A percentile compares a stretch with the other conserved stretches of the same genome.
Evolutionary conservation across 2,113 vertebrate species (phyloP).

Genomic region (Procavia capensis): DNA sequence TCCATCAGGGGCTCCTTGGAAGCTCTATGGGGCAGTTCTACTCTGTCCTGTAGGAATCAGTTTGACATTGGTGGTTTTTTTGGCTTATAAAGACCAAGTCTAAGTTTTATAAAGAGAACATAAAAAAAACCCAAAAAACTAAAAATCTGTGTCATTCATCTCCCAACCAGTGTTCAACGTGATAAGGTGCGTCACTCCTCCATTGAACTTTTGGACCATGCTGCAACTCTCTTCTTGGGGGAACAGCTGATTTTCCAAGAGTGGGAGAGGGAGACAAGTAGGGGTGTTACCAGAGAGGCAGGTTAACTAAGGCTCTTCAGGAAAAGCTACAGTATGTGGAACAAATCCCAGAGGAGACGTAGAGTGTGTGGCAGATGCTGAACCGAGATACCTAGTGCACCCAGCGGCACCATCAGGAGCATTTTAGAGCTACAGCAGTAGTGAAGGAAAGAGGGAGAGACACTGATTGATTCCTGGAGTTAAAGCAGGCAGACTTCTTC

Average conservation of each 20-base stretch:
- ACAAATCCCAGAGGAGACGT: not conserved
- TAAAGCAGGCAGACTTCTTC: not conserved
- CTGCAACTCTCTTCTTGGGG: not conserved
- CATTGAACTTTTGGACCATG: not conserved
- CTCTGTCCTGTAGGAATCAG: too few species aligned
- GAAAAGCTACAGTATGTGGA: not conserved
- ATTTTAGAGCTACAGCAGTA: not conserved
- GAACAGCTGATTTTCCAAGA: not conserved
- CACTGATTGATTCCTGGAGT: not conserved
- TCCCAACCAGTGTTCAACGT: not conserved
- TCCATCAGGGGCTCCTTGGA: too few species aligned
- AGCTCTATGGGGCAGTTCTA: too few species aligned
- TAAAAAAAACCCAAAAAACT: not conserved
- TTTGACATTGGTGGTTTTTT: too few species aligned
- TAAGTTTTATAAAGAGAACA: not conserved
- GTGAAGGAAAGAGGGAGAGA: not conserved
- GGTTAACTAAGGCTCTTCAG: not conserved
- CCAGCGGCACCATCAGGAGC: not conserved
- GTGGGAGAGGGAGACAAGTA: not conserved
- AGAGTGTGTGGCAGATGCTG: not conserved
- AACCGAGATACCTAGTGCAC: not conserved
- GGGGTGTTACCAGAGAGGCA: not conserved
- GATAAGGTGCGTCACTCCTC: not conserved
- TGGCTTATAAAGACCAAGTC: not conserved
- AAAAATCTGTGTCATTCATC: not conserved